Conservation (phyloP, 2,797 vertebrate genomes). For the Semaprochilodus insignis region DNA sequence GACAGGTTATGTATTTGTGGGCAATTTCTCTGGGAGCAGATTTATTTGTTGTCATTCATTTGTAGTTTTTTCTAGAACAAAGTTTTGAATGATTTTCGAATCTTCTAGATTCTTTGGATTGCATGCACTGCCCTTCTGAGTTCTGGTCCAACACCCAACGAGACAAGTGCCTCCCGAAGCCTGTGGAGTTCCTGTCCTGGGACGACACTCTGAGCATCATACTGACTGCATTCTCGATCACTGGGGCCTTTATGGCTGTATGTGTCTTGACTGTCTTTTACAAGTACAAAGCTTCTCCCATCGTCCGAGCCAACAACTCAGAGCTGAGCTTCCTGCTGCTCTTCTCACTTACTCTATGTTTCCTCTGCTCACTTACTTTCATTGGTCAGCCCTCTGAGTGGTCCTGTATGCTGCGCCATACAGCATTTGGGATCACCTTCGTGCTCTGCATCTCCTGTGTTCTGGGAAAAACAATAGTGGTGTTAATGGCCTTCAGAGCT, state of each 20-base stretch:
- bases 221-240: slow-evolving; percentile 44
- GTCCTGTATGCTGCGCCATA: background rate
- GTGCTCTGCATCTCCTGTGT: too few species aligned
- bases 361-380: slow-evolving; percentile 51
- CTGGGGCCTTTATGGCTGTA: slow-evolving; percentile 42
- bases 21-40: background rate
- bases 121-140: slow-evolving; percentile 66
- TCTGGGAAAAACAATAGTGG: too few species aligned
- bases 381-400: background rate
- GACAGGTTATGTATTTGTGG: slow-evolving; percentile 59
- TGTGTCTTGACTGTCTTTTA: slow-evolving; percentile 45
- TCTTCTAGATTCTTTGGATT: slow-evolving; percentile 71
- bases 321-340: background rate
- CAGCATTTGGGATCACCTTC: background rate
- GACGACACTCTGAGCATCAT: slow-evolving; percentile 51
- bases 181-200: slow-evolving; percentile 63
- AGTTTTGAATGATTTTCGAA: background rate
- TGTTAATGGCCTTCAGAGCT: too few species aligned
- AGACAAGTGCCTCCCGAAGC: slow-evolving; percentile 65
- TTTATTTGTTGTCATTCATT: background rate
- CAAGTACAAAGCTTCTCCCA: background rate
- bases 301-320: slow-evolving; percentile 27
- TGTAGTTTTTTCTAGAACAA: too few species aligned
- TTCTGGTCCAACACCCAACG: slow-evolving; percentile 69
- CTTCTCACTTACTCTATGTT: slow-evolving; percentile 57